phyloP scores from a whole-genome alignment of 2,888 invertebrate species.

The Rotaria socialis region DNA sequence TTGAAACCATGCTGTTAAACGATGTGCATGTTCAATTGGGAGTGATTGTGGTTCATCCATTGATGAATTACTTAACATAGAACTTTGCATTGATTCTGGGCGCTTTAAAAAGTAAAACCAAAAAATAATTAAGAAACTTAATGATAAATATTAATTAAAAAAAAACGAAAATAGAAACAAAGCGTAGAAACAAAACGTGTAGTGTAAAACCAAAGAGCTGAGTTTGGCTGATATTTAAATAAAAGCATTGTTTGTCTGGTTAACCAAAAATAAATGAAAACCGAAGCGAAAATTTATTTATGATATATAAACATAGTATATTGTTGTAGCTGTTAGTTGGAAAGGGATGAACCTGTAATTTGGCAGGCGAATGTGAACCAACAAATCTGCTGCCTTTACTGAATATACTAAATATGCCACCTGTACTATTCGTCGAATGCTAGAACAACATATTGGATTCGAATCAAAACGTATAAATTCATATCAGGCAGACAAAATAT shows the following conservation, averaged over 20 bases:
- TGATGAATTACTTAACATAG: not conserved
- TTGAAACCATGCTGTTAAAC: slow-evolving; percentile 24
- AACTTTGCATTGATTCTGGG: slow-evolving; percentile 2
- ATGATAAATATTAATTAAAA: not conserved
- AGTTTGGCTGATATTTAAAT: too few species aligned
- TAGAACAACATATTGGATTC: not conserved
- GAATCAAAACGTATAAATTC: too few species aligned
- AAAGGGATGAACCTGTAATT: not conserved
- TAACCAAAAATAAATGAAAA: not conserved
- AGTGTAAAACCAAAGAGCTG: too few species aligned
- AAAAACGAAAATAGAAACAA: too few species aligned
- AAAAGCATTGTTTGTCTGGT: not conserved
- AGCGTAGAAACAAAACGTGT: too few species aligned
- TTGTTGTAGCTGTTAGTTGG: not conserved
- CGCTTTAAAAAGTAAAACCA: not conserved
- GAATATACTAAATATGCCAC: not conserved
- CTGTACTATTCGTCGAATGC: slow-evolving; percentile 10
- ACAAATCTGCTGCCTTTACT: not conserved
- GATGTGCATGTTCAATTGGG: not conserved
- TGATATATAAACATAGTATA: not conserved
- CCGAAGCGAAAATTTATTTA: not conserved
- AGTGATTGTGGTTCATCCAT: slow-evolving; percentile 4
- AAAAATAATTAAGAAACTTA: not conserved
- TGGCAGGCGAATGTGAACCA: not conserved
- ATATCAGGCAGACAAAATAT: too few species aligned